Conservation (phyloP, 2,797 vertebrate species). For the Carcharodon carcharias region DNA sequence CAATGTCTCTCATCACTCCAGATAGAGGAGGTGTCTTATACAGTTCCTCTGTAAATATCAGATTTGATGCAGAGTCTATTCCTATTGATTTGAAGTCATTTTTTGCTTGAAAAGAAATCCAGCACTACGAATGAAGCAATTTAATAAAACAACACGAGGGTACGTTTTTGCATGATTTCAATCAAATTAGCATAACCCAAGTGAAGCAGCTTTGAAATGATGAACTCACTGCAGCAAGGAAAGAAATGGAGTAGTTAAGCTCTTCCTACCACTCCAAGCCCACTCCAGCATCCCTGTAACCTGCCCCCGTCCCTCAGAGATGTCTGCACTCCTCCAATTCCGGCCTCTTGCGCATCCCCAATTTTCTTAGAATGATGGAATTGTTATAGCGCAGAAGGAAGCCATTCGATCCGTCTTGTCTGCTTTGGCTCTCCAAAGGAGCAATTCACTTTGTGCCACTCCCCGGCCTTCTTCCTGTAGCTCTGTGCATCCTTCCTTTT, state of each 20-base stretch:
- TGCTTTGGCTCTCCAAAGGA: too few relatives aligned
- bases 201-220: neutral
- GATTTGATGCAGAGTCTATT: neutral
- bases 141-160: neutral
- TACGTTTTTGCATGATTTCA: slow-evolving; percentile 16
- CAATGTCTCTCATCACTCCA: neutral
- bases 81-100: slow-evolving; percentile 31
- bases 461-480: too few relatives aligned
- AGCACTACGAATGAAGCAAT: slow-evolving; percentile 6
- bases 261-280: neutral
- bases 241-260: neutral
- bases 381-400: too few relatives aligned
- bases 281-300: neutral
- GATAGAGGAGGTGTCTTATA: neutral
- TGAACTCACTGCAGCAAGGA: neutral
- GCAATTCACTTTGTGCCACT: too few relatives aligned
- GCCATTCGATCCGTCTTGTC: too few relatives aligned
- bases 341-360: neutral
- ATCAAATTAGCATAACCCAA: slow-evolving; percentile 4
- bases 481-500: too few relatives aligned
- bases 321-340: neutral
- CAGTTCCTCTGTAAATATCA: neutral
- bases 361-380: too few relatives aligned
- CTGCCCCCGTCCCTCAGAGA: neutral
- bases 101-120: slow-evolving; percentile 18